Evolutionary conservation across 2,113 vertebrate species (phyloP), one percentile per base, ranked within the genome.

Genomic region (Oxygymnocypris stewartii): DNA sequence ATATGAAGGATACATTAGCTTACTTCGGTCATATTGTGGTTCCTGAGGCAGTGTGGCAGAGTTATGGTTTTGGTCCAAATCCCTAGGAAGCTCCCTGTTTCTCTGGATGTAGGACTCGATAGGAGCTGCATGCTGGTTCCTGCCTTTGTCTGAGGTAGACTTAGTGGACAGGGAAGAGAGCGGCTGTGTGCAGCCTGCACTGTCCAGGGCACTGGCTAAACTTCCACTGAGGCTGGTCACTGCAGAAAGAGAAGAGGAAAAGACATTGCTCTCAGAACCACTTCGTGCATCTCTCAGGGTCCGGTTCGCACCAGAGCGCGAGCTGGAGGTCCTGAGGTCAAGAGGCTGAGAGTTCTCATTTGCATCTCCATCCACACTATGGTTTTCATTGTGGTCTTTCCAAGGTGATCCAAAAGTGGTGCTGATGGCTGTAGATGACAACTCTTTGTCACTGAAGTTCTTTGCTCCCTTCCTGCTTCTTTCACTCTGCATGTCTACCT

Each of bases 221-320:
- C 93, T 95, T 84, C 93, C 93, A 20, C 93, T 92, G 88, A 94
- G 89, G 49, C 57, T 82, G 49, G 89, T 87, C 69, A 93, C 86
- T 2, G 93, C 87, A 49, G 93, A 94, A 73, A 95, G 90, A 82
- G 89, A 93, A 79, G 94, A 93, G 44, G 92, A 90, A 77, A 94
- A 95, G 12, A 95, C 93, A 65, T 95, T 94, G 14, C 92, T 95
- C 86, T 95, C 94, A 31, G 95, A 92, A 73, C 75, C 86, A 84
- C 88, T 94, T 87, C 94, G 93, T 25, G 92, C 92, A 79, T 94
- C 92, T 87, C 92, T 93, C 69, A 95, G 89, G 82, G 61, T 93
- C 84, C 86, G 79, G 3, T 75, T 75, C 89, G 81, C 89, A 16
- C n/a, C 74, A 57, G 88, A 91, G 14, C 89, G 84, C 82, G 90